These are phyloP conservation scores for Prorops nasuta DNA, from an alignment of 1,140 invertebrate species.

Conservation along the genomic window DNA sequence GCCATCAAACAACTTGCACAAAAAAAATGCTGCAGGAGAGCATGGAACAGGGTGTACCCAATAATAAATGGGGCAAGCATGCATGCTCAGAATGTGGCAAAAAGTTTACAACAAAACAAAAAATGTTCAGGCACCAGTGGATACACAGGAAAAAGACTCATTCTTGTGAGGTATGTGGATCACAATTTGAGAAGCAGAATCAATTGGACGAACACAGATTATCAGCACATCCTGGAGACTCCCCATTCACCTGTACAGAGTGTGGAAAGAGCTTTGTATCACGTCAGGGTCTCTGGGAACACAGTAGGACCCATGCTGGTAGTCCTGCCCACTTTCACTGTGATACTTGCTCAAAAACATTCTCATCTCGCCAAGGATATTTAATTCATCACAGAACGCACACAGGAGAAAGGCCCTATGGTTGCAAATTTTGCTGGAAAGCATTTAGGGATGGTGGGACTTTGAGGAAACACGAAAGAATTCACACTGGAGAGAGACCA, in stretches of 20 bases:
- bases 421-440: conserved; percentile 78
- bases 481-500: conserved; percentile 66
- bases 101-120: conserved; percentile 57
- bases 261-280: conserved; percentile 57
- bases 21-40: conserved; percentile 47
- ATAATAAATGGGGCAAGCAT: conserved; percentile 50
- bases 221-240: conserved; percentile 49
- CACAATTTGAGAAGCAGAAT: conserved; percentile 50
- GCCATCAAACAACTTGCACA: conserved; percentile 46
- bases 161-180: conserved; percentile 53
- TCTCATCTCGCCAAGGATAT: conserved; percentile 65
- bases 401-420: conserved; percentile 65
- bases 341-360: conserved; percentile 56
- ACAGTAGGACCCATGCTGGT: conserved; percentile 53
- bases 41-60: conserved; percentile 29
- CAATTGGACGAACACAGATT: conserved; percentile 52
- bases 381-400: conserved; percentile 66
- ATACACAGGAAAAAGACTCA: conserved; percentile 57
- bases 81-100: conserved; percentile 54
- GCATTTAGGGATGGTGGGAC: conserved; percentile 67
- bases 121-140: conserved; percentile 58
- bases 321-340: conserved; percentile 60
- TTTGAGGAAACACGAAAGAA: conserved; percentile 64
- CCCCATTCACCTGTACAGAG: conserved; percentile 52
- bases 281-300: conserved; percentile 56